Evolutionary conservation across 2,113 vertebrate species (phyloP).

Genomic region (Myrmecophaga tridactyla): DNA sequence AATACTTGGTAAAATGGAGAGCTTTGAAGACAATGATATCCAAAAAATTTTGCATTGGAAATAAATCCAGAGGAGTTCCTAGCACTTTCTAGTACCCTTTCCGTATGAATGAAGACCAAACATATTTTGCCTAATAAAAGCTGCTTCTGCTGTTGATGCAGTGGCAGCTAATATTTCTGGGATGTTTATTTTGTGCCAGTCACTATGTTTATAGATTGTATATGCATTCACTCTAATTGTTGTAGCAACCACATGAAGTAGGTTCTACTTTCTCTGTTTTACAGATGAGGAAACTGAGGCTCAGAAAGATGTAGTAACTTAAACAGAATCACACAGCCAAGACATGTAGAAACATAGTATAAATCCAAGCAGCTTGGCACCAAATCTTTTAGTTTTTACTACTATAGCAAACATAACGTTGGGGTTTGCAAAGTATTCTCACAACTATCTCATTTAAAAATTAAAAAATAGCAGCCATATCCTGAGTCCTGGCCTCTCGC

Average conservation of each 20-base stretch:
- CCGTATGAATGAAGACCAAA: background rate
- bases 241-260: background rate
- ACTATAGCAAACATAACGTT: background rate
- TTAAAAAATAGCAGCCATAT: too few relatives aligned
- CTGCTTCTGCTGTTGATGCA: background rate
- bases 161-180: background rate
- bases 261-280: background rate
- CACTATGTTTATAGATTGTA: background rate
- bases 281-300: background rate
- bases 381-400: background rate
- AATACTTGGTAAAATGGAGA: background rate
- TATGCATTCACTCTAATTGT: background rate
- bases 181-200: background rate
- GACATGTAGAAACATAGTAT: background rate
- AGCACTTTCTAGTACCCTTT: background rate
- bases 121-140: background rate
- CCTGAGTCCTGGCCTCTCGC: too few relatives aligned
- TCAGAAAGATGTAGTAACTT: background rate
- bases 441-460: background rate
- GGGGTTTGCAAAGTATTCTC: background rate
- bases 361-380: background rate
- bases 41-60: background rate
- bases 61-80: slow-evolving; percentile 1
- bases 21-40: background rate
- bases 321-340: background rate